phyloP scores from a whole-genome alignment of 2,113 vertebrate species.

The Pterophyllum scalare region DNA sequence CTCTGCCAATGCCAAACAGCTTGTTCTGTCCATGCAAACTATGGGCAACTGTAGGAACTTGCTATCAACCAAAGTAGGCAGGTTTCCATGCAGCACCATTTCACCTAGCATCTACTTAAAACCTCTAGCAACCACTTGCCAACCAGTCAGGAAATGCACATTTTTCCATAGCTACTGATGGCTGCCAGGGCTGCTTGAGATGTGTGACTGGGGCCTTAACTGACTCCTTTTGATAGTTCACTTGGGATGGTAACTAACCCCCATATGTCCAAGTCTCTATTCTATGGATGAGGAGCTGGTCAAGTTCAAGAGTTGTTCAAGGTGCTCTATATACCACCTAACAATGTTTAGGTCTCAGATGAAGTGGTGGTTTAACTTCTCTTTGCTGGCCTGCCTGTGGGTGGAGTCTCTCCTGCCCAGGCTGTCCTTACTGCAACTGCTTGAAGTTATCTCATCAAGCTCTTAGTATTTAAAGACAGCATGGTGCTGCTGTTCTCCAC shows the following conservation, averaged over 20 bases:
- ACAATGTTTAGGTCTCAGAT: no score
- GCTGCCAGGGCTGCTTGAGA: no score
- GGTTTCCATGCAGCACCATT: not conserved
- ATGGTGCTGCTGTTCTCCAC: not conserved
- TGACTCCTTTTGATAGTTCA: not conserved
- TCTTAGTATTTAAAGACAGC: not conserved
- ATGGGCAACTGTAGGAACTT: not conserved
- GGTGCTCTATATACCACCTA: no score
- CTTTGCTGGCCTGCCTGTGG: not conserved
- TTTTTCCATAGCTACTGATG: no score
- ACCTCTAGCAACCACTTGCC: not conserved
- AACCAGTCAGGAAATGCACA: not conserved
- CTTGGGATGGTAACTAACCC: not conserved
- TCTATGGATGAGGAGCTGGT: no score
- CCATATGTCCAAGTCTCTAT: no score
- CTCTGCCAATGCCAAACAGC: no score
- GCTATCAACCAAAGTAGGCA: not conserved
- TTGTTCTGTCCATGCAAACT: not conserved
- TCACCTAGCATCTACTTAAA: no score
- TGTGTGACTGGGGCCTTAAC: not conserved
- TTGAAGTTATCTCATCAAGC: not conserved
- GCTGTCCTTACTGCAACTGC: not conserved
- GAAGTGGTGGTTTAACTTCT: no score
- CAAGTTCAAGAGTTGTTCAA: no score
- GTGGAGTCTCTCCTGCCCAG: not conserved